Conservation (phyloP, 2,888 invertebrate species). For the Hemicrepidius hirtus region DNA sequence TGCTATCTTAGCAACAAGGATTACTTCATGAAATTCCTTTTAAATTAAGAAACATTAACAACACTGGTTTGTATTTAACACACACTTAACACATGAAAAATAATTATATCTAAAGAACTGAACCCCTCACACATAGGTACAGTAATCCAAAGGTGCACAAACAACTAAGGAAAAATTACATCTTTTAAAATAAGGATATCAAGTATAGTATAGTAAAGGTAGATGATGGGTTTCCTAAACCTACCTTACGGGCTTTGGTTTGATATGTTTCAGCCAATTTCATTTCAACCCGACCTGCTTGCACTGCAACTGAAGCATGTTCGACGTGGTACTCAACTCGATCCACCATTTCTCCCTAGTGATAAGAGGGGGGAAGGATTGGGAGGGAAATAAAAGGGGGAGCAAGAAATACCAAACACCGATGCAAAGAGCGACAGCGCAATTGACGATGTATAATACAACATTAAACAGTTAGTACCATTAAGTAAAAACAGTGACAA, state of each 20-base stretch:
- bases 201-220: slow-evolving; percentile 50
- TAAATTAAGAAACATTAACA: no score
- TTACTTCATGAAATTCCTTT: no score
- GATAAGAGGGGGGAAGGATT: slow-evolving; percentile 52
- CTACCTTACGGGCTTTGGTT: slow-evolving; percentile 93
- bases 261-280: slow-evolving; percentile 87
- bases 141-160: slow-evolving; percentile 26
- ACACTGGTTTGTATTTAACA: background rate
- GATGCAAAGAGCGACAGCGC: slow-evolving; percentile 69
- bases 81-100: background rate
- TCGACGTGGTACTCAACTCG: slow-evolving; percentile 95
- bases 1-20: no score
- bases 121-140: background rate
- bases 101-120: background rate
- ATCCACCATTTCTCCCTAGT: slow-evolving; percentile 95
- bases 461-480: slow-evolving; percentile 62
- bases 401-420: slow-evolving; percentile 60
- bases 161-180: slow-evolving; percentile 33
- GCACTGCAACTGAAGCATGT: slow-evolving; percentile 89
- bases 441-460: slow-evolving; percentile 63
- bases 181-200: slow-evolving; percentile 45
- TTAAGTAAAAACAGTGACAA: slow-evolving; percentile 66
- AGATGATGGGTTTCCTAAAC: slow-evolving; percentile 61
- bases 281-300: slow-evolving; percentile 86
- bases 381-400: slow-evolving; percentile 54